These are phyloP conservation scores for Thalassoma bifasciatum DNA, from an alignment of 2,113 vertebrate species.

Conservation along the genomic window DNA sequence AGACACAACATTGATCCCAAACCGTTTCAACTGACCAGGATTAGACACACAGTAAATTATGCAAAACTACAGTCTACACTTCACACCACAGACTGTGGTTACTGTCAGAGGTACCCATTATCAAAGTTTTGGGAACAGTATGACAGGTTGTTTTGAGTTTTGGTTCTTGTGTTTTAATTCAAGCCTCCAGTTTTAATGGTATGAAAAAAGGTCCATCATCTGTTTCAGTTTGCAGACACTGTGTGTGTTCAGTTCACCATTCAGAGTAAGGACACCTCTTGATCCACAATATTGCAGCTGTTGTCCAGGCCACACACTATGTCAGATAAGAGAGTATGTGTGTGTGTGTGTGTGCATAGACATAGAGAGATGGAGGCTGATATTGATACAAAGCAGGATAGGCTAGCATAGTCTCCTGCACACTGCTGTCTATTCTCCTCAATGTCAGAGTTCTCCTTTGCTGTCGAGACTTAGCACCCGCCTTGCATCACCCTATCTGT, in stretches of 20 bases:
- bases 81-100: too few species aligned
- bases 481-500: constrained; percentile 68
- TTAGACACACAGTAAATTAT: too few species aligned
- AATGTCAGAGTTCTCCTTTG: constrained; percentile 62
- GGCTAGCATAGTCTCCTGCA: constrained; percentile 20
- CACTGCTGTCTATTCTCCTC: constrained; percentile 54
- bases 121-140: too few species aligned
- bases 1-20: too few species aligned
- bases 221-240: background rate
- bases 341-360: constrained; percentile 15
- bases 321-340: constrained; percentile 9
- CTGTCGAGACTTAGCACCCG: constrained; percentile 46
- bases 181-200: background rate
- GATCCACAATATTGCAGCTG: constrained; percentile 11
- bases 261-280: too few species aligned
- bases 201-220: constrained; percentile 11
- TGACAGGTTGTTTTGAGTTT: too few species aligned
- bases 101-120: background rate
- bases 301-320: background rate
- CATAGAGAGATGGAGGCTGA: constrained; percentile 38
- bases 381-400: constrained; percentile 50
- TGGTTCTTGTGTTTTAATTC: background rate
- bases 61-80: too few species aligned
- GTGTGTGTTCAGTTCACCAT: constrained; percentile 12
- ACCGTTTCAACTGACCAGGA: too few species aligned